Base-by-base conservation (phyloP, 2,888 invertebrate species). In the Drosophila testacea region DNA sequence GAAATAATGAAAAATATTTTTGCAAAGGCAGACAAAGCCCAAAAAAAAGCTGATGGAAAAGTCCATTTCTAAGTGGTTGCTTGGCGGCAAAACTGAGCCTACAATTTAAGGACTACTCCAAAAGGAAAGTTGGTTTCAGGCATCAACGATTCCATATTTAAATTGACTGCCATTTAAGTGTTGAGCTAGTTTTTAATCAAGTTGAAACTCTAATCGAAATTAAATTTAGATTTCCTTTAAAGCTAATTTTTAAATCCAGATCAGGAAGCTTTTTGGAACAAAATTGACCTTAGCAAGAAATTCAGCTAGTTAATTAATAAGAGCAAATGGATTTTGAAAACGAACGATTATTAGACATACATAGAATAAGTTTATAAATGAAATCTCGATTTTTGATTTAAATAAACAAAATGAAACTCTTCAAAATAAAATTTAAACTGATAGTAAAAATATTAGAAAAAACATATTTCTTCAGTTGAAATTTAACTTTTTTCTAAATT, bases 1-100 rank as follows among this genome's bases (percentile, higher is more conserved):
- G 38, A 60, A 60, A 73, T 63, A 74, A 77, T 62, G 77, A 76
- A 65, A 68, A 76, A 79, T 76, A 67, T 80, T 77, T 76, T 63
- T 67, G 72, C 63, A 76, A 64, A 67, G 71, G 52, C 79, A 67
- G 51, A 71, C 41, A 76, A 54, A 44, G 27, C 6, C 16, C 22
- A 32, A 34, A 44, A 32, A 34, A 48, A 30, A 9, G 32, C 41
- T 44, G 13, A 30, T 10, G 57, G 36, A 60, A 69, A 62, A 56
- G 60, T 16, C 60, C 68, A 73, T 63, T 61, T 63, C 38, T 38
- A 69, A 73, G 51, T 74, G 59, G 38, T 44, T 56, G 39, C 11
- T 47, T 27, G 1, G 10, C 7, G 34, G 5, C 32, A 42, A 28
- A 28, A 30, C 13, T 27, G 48, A 9, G 54, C 56, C 44, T 57